Base-by-base conservation (phyloP, 2,888 invertebrate genomes). In the Ariolimax columbianus region DNA sequence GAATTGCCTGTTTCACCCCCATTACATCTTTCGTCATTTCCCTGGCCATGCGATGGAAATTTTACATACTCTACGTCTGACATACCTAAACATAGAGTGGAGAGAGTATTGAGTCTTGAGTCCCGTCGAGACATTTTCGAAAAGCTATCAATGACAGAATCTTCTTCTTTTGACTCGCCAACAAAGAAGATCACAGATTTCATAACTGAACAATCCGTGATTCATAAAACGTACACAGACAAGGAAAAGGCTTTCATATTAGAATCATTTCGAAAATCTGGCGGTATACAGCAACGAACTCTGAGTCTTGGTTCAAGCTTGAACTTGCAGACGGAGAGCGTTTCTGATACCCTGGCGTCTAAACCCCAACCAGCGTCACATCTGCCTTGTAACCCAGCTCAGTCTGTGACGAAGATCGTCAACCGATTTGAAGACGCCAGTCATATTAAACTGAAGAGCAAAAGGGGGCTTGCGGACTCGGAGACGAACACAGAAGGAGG, bases 181-280 rank as follows among this genome's bases (percentile, higher is more conserved):
- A 51, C 0, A 14, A 77, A 55, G 19, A 73, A 40, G 55, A 9
- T 55, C 1, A 14, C 0, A 40, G 72, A 72, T 55, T 72, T 70
- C 36, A n/a, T 26, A 33, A 1, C n/a, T 75, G 75, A 75, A 0
- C 73, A 51, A 1, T 14, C 33, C 23, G 47, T 51, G 33, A 68
- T 83, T 43, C 38, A 77, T 23, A 84, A 84, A 72, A 43, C 72
- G 0, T 84, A 78, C 72, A 84, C 78, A 0, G 84, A 84, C 33
- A 59, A 78, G 26, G 84, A 84, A 55, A 77, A 78, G 30, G 72
- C 70, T 43, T 84, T 84, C 47, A 70, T 84, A 38, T 30, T 78
- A 0, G 78, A 84, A 43, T 78, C 84, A 1, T 47, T 78, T 30
- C 30, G 78, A 19, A 77, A 77, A 43, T 72, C 78, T 26, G 84